Percentiles rank a stretch among this genome's conserved stretches.
phyloP scores from a whole-genome alignment of 2,888 invertebrate genomes.

The Pyrgus malvae region DNA sequence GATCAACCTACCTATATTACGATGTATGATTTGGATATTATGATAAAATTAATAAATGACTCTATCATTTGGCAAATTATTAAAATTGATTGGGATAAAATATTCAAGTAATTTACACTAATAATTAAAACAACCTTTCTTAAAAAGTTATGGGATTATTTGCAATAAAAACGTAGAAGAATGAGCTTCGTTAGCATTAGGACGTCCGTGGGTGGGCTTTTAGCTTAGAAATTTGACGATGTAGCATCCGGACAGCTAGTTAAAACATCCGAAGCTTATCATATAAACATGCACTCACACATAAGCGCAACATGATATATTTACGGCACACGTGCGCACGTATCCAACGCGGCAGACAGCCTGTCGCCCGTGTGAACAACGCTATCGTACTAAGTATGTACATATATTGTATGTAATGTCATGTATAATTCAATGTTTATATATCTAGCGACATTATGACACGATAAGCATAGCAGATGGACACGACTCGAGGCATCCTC shows the following conservation, averaged over 20 bases:
- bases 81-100: too few relatives aligned
- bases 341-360: slow-evolving; percentile 74
- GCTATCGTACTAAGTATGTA: slow-evolving; percentile 71
- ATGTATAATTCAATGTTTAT: slow-evolving; percentile 68
- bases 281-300: slow-evolving; percentile 74
- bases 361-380: slow-evolving; percentile 77
- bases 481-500: slow-evolving; percentile 33
- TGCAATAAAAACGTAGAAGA: slow-evolving; percentile 12
- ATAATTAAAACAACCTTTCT: too few relatives aligned
- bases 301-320: slow-evolving; percentile 55
- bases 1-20: too few relatives aligned
- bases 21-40: too few relatives aligned
- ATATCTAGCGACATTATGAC: slow-evolving; percentile 49
- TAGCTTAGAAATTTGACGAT: slow-evolving; percentile 63
- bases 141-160: too few relatives aligned
- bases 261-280: slow-evolving; percentile 77
- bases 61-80: too few relatives aligned
- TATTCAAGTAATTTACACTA: too few relatives aligned
- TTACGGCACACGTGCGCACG: slow-evolving; percentile 63
- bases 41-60: too few relatives aligned
- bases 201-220: slow-evolving; percentile 60
- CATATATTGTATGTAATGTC: slow-evolving; percentile 60
- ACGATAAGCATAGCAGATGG: slow-evolving; percentile 55
- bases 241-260: slow-evolving; percentile 69
- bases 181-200: slow-evolving; percentile 36